A percentile compares a stretch with the other conserved stretches of the same genome.
These are phyloP conservation scores for Pseudolaguvia tuberculata DNA, from an alignment of 2,113 vertebrate genomes.

Conservation along the genomic window DNA sequence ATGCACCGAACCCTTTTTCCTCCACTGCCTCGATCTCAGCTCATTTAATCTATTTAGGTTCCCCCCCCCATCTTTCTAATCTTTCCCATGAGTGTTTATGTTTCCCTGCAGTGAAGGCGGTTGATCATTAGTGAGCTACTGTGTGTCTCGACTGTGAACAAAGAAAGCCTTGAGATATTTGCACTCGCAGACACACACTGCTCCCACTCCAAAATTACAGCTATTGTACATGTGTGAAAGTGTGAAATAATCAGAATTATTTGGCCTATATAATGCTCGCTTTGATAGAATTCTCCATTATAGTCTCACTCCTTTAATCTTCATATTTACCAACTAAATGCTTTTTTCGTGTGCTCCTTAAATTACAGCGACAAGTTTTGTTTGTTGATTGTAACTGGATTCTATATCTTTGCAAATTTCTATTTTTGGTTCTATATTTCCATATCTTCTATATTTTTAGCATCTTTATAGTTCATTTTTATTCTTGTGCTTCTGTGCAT, in stretches of 20 bases:
- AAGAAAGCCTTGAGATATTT: slow-evolving; percentile 4
- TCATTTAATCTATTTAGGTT: not conserved
- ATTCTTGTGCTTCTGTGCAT: not conserved
- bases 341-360: not conserved
- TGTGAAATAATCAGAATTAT: slow-evolving; percentile 11
- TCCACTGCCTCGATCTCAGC: not conserved
- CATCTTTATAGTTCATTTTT: not conserved
- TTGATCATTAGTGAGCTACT: slow-evolving; percentile 14
- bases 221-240: slow-evolving; percentile 4
- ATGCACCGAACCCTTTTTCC: too few relatives aligned
- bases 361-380: not conserved
- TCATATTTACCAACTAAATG: not conserved
- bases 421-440: too few relatives aligned
- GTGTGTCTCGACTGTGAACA: not conserved
- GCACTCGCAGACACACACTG: not conserved
- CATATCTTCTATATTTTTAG: not conserved
- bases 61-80: not conserved
- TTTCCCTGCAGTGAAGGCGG: not conserved
- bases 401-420: not conserved
- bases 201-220: not conserved
- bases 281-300: not conserved
- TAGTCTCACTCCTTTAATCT: not conserved
- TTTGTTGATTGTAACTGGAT: not conserved
- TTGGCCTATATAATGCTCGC: not conserved
- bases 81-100: not conserved